Base-by-base conservation (phyloP, 2,888 invertebrate species). In the Agrypnus murinus region DNA sequence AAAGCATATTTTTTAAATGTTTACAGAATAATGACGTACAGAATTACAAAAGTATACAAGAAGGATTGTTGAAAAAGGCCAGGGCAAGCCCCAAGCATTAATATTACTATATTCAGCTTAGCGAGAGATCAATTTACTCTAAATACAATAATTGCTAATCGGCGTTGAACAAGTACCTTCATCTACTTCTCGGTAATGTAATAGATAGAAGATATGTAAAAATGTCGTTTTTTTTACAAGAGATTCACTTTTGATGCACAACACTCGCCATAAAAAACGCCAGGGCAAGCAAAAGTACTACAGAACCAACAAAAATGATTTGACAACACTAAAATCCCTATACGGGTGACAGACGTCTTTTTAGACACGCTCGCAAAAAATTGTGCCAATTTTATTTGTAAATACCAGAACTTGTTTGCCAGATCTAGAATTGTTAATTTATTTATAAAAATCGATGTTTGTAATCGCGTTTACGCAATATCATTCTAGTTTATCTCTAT, bases 151-250 rank as follows among this genome's bases (percentile, higher is more conserved):
- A 53, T 25, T 25, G 25, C 2, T 59, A 53, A 69, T 40, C 34
- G 34, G 17, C 14, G 5, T 25, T 25, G 38, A 15, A 48, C 36
- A 75, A 64, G 80, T 81, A 84, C 84, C 84, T 84, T 84, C 84
- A 84, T 84, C 84, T 84, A 84, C 84, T 82, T 80, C 83, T 81
- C 76, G 79, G 79, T 81, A 78, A 75, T 78, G 78, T 77, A 78
- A 80, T 79, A 80, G 80, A 79, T 77, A 77, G 79, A 69, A 79
- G 81, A 82, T 83, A 83, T 82, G 80, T 82, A 81, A 81, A 80
- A 81, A 81, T 80, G 80, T 80, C 76, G 78, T 74, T 70, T 25
- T 25, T n/a, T 75, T 75, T 70, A 74, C 68, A 69, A 73, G 74
- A 75, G 70, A 77, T 79, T 80, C 78, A 78, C 79, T 79, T 25